Conservation (phyloP, 2,888 invertebrate species). For the Myathropa florea region DNA sequence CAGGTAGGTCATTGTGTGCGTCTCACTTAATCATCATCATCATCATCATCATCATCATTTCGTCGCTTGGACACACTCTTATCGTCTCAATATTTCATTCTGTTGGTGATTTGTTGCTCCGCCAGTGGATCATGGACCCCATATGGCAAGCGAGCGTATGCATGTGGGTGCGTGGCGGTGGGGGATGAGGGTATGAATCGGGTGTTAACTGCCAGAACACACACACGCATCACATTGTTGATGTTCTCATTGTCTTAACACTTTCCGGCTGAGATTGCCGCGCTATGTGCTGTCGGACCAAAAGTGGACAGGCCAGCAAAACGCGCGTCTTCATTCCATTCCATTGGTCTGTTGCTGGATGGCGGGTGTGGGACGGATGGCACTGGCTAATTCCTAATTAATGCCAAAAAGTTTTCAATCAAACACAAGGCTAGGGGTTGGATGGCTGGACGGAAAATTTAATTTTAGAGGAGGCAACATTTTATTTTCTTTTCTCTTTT, state of each 20-base stretch:
- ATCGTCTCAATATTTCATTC: neutral
- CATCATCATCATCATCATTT: slow-evolving; percentile 29
- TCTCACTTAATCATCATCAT: slow-evolving; percentile 14
- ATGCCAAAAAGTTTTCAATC: slow-evolving; percentile 37
- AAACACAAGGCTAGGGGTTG: slow-evolving; percentile 39
- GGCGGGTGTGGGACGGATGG: neutral
- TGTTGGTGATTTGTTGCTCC: neutral
- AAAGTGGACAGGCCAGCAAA: neutral
- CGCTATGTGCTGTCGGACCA: neutral
- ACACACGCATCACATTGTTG: neutral
- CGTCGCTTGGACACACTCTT: neutral
- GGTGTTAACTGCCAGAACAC: neutral
- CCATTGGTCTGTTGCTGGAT: neutral
- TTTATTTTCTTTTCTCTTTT: slow-evolving; percentile 13
- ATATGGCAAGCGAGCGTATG: neutral
- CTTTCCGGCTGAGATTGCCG: neutral
- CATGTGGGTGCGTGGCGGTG: neutral
- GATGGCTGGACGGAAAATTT: slow-evolving; percentile 5
- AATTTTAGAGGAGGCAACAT: slow-evolving; percentile 30
- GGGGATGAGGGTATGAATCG: neutral
- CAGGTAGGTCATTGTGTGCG: slow-evolving; percentile 83
- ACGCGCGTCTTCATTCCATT: neutral
- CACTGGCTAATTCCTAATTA: slow-evolving; percentile 44
- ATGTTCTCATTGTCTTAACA: neutral
- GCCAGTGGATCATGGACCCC: neutral